These are phyloP conservation scores for Drosophila meridionalis DNA, from an alignment of 2,888 invertebrate genomes.

Conservation along the genomic window DNA sequence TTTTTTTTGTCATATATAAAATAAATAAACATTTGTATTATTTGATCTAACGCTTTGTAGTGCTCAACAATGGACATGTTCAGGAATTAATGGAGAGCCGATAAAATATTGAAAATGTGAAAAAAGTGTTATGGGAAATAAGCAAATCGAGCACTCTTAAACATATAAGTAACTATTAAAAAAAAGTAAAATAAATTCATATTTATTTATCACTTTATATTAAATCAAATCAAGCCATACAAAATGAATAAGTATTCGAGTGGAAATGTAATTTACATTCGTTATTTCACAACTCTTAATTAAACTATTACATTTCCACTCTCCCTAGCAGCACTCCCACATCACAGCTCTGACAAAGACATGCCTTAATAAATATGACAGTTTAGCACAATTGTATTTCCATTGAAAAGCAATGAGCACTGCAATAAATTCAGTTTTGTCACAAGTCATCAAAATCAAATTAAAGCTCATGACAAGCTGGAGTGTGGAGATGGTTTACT, in stretches of 20 bases:
- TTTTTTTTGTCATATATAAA: conserved; percentile 1
- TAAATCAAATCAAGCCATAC: background rate
- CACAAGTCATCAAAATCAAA: background rate
- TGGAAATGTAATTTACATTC: background rate
- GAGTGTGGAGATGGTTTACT: background rate
- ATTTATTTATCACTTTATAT: background rate
- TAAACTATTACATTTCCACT: background rate
- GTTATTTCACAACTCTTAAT: background rate
- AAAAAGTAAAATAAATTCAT: background rate
- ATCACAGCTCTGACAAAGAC: no score
- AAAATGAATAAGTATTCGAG: background rate
- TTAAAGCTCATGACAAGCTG: background rate
- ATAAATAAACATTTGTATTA: conserved; percentile 33
- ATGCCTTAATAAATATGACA: background rate
- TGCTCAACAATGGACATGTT: conserved; percentile 43
- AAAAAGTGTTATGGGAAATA: background rate
- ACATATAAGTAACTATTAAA: no score
- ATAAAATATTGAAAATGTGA: background rate
- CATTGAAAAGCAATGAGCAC: background rate
- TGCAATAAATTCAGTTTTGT: conserved; percentile 4
- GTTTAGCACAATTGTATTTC: background rate
- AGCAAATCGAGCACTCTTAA: background rate
- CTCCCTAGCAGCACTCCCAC: background rate
- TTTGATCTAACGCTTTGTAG: conserved; percentile 36
- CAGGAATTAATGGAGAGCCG: background rate